These are phyloP conservation scores for Diadumene lineata DNA, from an alignment of 92 coral and sea anemone species.

Conservation along the genomic window DNA sequence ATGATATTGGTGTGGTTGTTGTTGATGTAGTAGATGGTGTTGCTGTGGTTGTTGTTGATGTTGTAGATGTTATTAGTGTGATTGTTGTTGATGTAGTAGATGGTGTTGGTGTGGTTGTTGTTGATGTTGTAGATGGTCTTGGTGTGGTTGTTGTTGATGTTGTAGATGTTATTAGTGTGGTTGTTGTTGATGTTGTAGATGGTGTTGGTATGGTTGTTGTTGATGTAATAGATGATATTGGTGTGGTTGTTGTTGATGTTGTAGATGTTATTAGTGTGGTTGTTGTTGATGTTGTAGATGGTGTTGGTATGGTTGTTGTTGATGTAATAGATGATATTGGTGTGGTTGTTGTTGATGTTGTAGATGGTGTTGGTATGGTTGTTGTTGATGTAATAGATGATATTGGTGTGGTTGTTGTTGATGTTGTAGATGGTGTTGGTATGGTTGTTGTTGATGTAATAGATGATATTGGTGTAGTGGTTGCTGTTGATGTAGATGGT, in stretches of 20 bases:
- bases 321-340: neutral
- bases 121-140: slow-evolving; percentile 22
- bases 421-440: neutral
- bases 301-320: neutral
- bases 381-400: neutral
- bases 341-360: neutral
- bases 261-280: neutral
- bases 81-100: slow-evolving; percentile 13
- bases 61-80: slow-evolving; percentile 1
- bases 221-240: no score
- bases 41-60: neutral
- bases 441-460: neutral
- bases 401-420: neutral
- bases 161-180: no score
- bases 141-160: slow-evolving; percentile 10
- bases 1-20: neutral
- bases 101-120: no score
- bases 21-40: neutral
- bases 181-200: no score
- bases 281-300: neutral
- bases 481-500: no score
- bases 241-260: neutral
- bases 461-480: neutral
- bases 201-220: no score
- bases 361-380: neutral